Evolutionary conservation across 2,113 vertebrate genomes (phyloP), one percentile per base, ranked within the genome.

Genomic region (Ancistrus triradiatus): DNA sequence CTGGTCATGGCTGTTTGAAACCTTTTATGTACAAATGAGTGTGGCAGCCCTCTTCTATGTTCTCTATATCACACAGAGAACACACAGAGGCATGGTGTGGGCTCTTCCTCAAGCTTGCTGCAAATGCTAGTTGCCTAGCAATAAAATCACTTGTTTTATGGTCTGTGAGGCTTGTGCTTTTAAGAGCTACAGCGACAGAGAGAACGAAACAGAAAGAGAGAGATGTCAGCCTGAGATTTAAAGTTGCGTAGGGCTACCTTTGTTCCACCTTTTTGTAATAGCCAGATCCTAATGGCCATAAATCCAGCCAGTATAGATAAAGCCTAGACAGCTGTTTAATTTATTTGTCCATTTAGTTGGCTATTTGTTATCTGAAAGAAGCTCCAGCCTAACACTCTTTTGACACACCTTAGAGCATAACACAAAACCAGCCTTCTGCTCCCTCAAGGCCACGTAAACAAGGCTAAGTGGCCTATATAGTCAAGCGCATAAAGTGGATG

Each of bases 71-170:
- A 58, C 43, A 63, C 33, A 59, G 35, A 58, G 44, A 22, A 56
- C 59, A 71, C 52, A 24, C 43, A 64, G 40, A 31, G 46, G 58
- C 60, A 65, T 68, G 47, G 50, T 64, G 62, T 64, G 62, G 50
- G 55, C 62, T 43, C 43, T 57, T 40, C 40, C 78, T 43, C 75
- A 72, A 59, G 80, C 75, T 73, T 74, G 76, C 78, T 80, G 76
- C 80, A 69, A 80, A 81, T 77, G 84, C 83, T 86, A 84, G 86
- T 89, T 89, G 86, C 87, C 86, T 87, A 88, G 86, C 87, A 87
- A 89, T 88, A 83, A 83, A 82, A 82, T 85, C 76, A 77, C 74
- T 79, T 81, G 81, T 86, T 87, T 84, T 83, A 81, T 83, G 83
- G 78, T 83, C 76, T 78, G 80, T 80, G 78, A 83, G 81, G 80